Conservation (phyloP, 2,113 vertebrate genomes). For the Pan troglodytes region NHGRI_mPanTro3-v2.1_pri NC_072412.2:111523501-111524000, state of each 20-base stretch:
- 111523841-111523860: background rate
- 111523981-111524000: background rate
- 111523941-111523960: background rate
- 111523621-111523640: too few relatives aligned
- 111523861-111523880: background rate
- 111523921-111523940: background rate
- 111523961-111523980: too few relatives aligned
- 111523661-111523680: background rate
- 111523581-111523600: background rate
- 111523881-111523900: background rate
- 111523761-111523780: background rate
- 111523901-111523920: background rate
- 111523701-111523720: background rate
- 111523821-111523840: background rate
- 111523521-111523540: background rate
- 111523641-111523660: background rate
- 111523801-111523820: background rate
- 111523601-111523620: fast-evolving
- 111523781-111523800: background rate
- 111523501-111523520: background rate
- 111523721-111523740: background rate
- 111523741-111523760: background rate
- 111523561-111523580: background rate
- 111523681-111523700: background rate
- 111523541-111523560: background rate